Evolutionary conservation across 2,113 vertebrate species (phyloP).

Genomic region (Melanotaenia duboulayi): DNA sequence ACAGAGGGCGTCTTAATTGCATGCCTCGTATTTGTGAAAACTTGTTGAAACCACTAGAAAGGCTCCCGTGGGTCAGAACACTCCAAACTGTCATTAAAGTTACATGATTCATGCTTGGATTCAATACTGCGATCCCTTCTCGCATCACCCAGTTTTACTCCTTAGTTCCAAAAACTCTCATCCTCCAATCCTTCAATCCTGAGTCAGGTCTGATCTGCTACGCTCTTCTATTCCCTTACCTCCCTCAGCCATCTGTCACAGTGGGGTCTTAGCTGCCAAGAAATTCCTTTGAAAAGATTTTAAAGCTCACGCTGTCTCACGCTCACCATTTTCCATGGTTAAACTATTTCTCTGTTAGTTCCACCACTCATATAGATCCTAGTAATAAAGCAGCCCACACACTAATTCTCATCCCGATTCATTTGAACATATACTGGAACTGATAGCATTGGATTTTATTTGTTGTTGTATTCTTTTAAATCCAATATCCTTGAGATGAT

Average conservation of each 20-base stretch:
- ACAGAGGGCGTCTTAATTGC: constrained; percentile 23
- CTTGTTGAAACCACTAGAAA: constrained; percentile 39
- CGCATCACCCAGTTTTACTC: constrained; percentile 55
- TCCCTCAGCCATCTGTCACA: constrained; percentile 80
- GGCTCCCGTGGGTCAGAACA: constrained; percentile 11
- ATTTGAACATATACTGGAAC: not conserved
- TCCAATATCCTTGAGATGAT: not conserved
- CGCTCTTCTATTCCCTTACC: constrained; percentile 69
- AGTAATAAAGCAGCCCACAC: constrained; percentile 3
- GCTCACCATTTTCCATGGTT: constrained; percentile 38
- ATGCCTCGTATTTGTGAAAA: constrained; percentile 44
- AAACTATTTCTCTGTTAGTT: constrained; percentile 47
- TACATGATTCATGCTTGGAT: constrained; percentile 60
- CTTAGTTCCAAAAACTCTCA: constrained; percentile 62
- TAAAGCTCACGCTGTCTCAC: constrained; percentile 53
- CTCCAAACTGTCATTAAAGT: constrained; percentile 62
- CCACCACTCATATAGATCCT: constrained; percentile 4
- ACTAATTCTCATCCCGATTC: not conserved
- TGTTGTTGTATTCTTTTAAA: not conserved
- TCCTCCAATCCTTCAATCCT: constrained; percentile 55
- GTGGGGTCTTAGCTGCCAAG: constrained; percentile 65
- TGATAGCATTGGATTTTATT: not conserved
- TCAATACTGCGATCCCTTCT: constrained; percentile 45
- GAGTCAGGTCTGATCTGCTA: constrained; percentile 69
- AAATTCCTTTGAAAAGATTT: constrained; percentile 61